A percentile compares a stretch with the other conserved stretches of the same genome.
phyloP scores from a whole-genome alignment of 1,140 invertebrate genomes.

The Drosophila seguyi region DNA sequence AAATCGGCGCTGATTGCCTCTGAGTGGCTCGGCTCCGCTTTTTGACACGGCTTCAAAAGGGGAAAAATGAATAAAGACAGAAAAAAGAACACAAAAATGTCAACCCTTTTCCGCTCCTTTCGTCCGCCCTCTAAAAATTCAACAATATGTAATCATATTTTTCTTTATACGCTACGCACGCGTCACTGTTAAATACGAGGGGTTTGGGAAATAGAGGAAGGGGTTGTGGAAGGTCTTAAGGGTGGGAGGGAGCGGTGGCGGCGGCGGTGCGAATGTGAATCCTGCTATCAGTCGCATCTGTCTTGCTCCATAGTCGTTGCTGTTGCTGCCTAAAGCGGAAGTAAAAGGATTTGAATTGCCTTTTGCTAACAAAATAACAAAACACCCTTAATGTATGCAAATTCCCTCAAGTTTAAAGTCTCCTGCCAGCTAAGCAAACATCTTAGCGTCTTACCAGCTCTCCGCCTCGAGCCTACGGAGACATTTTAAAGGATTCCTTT shows the following conservation, averaged over 20 bases:
- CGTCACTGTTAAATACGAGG: conserved; percentile 35
- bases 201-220: neutral
- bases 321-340: conserved; percentile 72
- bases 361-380: conserved; percentile 59
- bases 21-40: conserved; percentile 60
- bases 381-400: conserved; percentile 77
- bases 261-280: conserved; percentile 58
- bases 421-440: conserved; percentile 66
- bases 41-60: conserved; percentile 14
- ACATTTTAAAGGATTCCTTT: conserved; percentile 19
- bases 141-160: conserved; percentile 81
- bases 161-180: conserved; percentile 69
- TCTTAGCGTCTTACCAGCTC: conserved; percentile 46
- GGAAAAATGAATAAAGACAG: conserved; percentile 20
- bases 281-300: conserved; percentile 78
- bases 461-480: conserved; percentile 25
- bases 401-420: conserved; percentile 72
- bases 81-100: conserved; percentile 62
- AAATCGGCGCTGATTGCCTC: conserved; percentile 65
- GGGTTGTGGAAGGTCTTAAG: neutral
- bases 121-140: conserved; percentile 17
- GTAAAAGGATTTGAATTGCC: conserved; percentile 82
- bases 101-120: conserved; percentile 64
- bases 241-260: neutral
- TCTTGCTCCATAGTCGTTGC: conserved; percentile 40